Evolutionary conservation across 1,140 invertebrate species (phyloP).

Genomic region (Dendrolimus punctatus): DNA sequence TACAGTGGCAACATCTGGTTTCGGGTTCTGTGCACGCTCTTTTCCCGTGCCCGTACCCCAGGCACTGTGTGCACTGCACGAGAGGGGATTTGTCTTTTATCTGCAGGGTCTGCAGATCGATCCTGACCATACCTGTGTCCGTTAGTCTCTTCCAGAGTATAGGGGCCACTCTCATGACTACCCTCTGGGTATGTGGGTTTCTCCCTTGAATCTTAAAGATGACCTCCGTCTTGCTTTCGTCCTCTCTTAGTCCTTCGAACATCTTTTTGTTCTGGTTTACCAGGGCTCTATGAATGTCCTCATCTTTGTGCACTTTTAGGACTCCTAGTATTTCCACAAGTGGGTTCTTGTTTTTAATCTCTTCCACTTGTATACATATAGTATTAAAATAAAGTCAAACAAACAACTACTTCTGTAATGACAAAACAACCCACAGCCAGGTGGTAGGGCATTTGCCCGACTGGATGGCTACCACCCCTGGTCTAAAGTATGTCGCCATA

Average conservation of each 20-base stretch:
- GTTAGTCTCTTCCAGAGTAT: slow-evolving; percentile 2
- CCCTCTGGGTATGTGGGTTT: slow-evolving; percentile 7
- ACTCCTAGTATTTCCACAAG: slow-evolving; percentile 13
- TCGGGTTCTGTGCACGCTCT: slow-evolving; percentile 4
- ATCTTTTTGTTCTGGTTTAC: slow-evolving; percentile 13
- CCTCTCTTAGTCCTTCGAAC: slow-evolving; percentile 1
- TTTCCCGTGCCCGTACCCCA: slow-evolving; percentile 10
- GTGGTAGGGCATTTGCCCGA: too few species aligned
- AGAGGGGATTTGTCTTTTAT: slow-evolving; percentile 17
- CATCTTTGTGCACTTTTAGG: slow-evolving; percentile 6
- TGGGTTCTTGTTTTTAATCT: slow-evolving; percentile 15
- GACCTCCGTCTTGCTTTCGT: slow-evolving; percentile 4
- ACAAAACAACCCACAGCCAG: too few species aligned
- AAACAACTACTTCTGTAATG: slow-evolving; percentile 5
- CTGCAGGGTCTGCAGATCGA: slow-evolving; percentile 4
- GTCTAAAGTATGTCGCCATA: too few species aligned
- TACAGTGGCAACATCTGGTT: slow-evolving; percentile 9
- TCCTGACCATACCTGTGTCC: background rate
- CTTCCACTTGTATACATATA: background rate
- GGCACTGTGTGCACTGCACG: slow-evolving; percentile 15
- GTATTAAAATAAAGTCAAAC: background rate
- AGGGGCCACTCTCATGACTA: slow-evolving; percentile 8
- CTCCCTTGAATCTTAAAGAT: slow-evolving; percentile 8
- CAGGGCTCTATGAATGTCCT: slow-evolving; percentile 12
- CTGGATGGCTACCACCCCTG: too few species aligned